These are phyloP conservation scores for Eonycteris spelaea DNA, from an alignment of 2,113 vertebrate species.

Conservation along the genomic window DNA sequence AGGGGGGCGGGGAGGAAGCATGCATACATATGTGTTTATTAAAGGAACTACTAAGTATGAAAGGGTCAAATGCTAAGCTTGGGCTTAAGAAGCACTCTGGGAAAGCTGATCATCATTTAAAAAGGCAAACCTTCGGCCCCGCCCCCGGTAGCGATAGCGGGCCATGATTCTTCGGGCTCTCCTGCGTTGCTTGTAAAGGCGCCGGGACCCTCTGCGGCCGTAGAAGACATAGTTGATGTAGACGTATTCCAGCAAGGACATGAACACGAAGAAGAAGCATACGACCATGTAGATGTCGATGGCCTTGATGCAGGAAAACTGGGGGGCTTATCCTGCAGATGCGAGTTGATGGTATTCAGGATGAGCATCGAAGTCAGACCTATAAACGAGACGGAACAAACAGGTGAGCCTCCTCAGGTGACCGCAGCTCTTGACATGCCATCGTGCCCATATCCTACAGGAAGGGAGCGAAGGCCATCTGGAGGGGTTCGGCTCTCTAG, in stretches of 20 bases:
- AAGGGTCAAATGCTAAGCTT: not conserved
- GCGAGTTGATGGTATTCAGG: constrained; percentile 98
- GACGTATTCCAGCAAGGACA: constrained; percentile 97
- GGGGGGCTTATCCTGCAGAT: constrained; percentile 93
- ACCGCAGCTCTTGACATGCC: not conserved
- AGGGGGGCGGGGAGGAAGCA: too few relatives aligned
- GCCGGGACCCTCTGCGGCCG: constrained; percentile 89
- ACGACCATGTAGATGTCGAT: constrained; percentile 99
- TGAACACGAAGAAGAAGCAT: constrained; percentile 98
- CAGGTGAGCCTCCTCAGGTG: not conserved
- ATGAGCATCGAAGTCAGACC: constrained; percentile 97
- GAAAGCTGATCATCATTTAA: not conserved
- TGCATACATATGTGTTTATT: not conserved
- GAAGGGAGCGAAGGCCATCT: not conserved
- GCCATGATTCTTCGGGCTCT: constrained; percentile 17
- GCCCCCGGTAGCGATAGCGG: constrained; percentile 31
- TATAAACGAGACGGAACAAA: constrained; percentile 69
- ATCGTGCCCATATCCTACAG: not conserved
- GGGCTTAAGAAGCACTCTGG: not conserved
- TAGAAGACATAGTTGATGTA: constrained; percentile 99
- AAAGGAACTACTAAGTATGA: not conserved
- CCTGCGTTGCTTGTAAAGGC: constrained; percentile 87
- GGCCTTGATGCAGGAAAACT: constrained; percentile 97
- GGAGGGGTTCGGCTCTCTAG: not conserved
- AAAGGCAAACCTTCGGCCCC: constrained; percentile 49